Conservation (phyloP, 2,113 vertebrate species). For the Polyodon spathula region DNA sequence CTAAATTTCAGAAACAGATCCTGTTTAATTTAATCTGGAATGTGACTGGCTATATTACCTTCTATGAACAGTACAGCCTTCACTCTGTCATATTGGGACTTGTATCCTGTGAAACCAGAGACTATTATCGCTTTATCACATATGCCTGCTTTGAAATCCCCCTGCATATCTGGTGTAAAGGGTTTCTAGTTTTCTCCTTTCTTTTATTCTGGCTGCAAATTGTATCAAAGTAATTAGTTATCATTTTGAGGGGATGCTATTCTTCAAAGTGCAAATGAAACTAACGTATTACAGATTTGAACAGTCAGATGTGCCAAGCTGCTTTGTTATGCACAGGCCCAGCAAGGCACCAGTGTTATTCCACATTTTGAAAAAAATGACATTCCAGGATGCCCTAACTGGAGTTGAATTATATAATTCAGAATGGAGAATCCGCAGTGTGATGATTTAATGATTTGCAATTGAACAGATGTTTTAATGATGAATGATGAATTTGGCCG, state of each 20-base stretch:
- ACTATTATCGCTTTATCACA: slow-evolving; percentile 5
- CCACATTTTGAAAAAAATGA: too few relatives aligned
- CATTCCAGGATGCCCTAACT: too few relatives aligned
- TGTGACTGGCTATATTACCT: slow-evolving; percentile 8
- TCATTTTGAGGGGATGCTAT: slow-evolving; percentile 5
- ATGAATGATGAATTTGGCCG: too few relatives aligned
- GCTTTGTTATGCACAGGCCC: not conserved
- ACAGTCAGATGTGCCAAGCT: not conserved
- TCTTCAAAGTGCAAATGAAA: slow-evolving; percentile 4
- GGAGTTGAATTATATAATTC: too few relatives aligned
- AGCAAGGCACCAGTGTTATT: not conserved
- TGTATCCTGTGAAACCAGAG: slow-evolving; percentile 7
- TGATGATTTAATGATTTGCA: too few relatives aligned
- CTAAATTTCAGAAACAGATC: slow-evolving; percentile 1
- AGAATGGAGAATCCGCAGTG: too few relatives aligned
- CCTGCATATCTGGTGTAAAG: not conserved
- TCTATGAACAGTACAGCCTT: not conserved
- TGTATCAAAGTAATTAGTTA: slow-evolving; percentile 11
- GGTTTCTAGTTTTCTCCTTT: slow-evolving; percentile 1
- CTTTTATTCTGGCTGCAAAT: not conserved
- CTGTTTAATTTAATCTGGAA: slow-evolving; percentile 15
- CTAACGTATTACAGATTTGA: not conserved
- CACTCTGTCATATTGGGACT: slow-evolving; percentile 9
- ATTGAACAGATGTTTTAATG: too few relatives aligned
- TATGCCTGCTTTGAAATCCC: not conserved